Evolutionary conservation across 2,797 vertebrate species (phyloP), one percentile per base, ranked within the genome.

Genomic region (Diglossa cyanea): DNA sequence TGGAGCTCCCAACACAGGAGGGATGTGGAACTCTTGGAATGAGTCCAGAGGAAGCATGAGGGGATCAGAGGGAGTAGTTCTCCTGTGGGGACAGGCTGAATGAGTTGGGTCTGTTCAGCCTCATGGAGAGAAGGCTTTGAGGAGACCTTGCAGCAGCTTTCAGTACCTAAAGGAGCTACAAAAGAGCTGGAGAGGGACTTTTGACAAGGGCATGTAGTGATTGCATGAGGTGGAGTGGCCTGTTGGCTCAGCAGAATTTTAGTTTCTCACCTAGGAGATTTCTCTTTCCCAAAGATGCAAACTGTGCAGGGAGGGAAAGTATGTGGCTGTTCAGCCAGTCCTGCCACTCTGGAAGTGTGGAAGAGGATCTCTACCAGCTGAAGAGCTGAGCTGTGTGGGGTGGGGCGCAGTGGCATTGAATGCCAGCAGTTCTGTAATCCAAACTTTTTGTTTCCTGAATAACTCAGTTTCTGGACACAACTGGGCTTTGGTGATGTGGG

Each of bases 371-470:
- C 17, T 57, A 57, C 17, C 30, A 0, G 7, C 30, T 33, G 72
- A 87, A 87, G 48, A 45, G 15, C 39, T 88, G 73, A 86, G 66
- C 54, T 75, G 35, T 1, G 2, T 35, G 42, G 11, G 68, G 33
- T 88, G 40, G 62, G 60, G 6, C 58, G 42, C 62, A 26, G 55
- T 55, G 82, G 71, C 60, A 74, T 40, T 92, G 71, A 89, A 88
- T 91, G 62, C 48, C 71, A 91, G 45, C 78, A 74, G 50, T 57
- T 79, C 39, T 91, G 94, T 93, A 92, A 95, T 86, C 63, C 76
- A 88, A 57, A 96, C 84, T 81, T 95, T 55, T 92, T 78, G 53
- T 89, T 90, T 80, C 66, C 63, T 95, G 89, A 95, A 90, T 88
- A 91, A 95, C 9, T 3, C 84, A 61, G 54, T 73, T 79, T 71